Percentiles rank a stretch among this genome's conserved stretches.
These are phyloP conservation scores for Dioctria rufipes DNA, from an alignment of 2,888 invertebrate species.

Conservation along the genomic window DNA sequence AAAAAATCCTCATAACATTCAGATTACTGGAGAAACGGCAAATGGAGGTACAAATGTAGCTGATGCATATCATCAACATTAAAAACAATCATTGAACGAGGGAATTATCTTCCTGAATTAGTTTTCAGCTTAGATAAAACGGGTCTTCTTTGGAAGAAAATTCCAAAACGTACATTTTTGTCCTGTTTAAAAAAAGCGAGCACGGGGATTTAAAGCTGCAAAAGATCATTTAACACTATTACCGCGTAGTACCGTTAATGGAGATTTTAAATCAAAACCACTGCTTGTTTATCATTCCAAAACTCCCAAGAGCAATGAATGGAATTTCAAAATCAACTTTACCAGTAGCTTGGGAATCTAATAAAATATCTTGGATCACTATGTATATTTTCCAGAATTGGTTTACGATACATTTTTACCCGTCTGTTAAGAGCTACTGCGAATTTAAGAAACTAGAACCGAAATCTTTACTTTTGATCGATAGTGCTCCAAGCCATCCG, in stretches of 20 bases:
- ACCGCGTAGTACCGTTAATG: too few relatives aligned
- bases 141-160: too few relatives aligned
- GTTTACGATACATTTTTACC: slow-evolving; percentile 50
- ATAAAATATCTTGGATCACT: too few relatives aligned
- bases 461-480: slow-evolving; percentile 57
- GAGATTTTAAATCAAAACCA: too few relatives aligned
- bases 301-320: slow-evolving; percentile 61
- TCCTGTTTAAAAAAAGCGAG: background rate
- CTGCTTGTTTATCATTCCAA: slow-evolving; percentile 10
- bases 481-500: slow-evolving; percentile 57
- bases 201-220: background rate
- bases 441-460: slow-evolving; percentile 35
- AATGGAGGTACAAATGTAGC: background rate
- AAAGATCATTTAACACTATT: background rate
- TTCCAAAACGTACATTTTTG: background rate
- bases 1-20: too few relatives aligned
- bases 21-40: too few relatives aligned
- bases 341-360: slow-evolving; percentile 55
- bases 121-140: background rate
- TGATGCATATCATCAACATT: background rate
- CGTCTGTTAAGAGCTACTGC: slow-evolving; percentile 58
- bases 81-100: too few relatives aligned
- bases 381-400: slow-evolving; percentile 57
- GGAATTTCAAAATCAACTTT: slow-evolving; percentile 57
- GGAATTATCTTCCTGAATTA: slow-evolving; percentile 3